Evolutionary conservation across 2,113 vertebrate species (phyloP).

Genomic region (Myodes glareolus): DNA sequence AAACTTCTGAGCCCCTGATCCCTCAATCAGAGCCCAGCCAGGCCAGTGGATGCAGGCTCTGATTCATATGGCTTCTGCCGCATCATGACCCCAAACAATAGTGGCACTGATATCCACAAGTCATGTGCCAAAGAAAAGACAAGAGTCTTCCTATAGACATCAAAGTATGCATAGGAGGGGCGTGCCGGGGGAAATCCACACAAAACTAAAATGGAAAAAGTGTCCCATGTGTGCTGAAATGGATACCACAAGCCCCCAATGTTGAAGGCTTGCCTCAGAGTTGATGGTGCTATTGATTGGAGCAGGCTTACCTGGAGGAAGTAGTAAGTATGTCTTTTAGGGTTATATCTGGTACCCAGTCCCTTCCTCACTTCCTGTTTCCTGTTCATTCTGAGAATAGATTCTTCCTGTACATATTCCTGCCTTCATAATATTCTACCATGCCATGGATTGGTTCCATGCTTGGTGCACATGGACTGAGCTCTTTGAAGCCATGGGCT

Average conservation of each 20-base stretch:
- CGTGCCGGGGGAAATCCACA: rapidly evolving
- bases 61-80: not conserved
- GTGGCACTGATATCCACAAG: not conserved
- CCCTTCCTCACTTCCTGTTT: not conserved
- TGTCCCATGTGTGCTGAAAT: not conserved
- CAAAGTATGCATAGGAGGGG: not conserved
- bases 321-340: not conserved
- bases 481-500: not conserved
- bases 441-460: not conserved
- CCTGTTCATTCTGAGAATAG: not conserved
- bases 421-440: not conserved
- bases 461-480: no score
- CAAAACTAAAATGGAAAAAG: not conserved
- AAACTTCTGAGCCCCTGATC: rapidly evolving
- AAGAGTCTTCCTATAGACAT: not conserved
- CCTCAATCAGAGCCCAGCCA: not conserved
- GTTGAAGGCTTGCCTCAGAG: not conserved
- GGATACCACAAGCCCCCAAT: not conserved
- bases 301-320: not conserved
- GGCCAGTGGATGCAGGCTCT: not conserved
- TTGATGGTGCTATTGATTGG: not conserved
- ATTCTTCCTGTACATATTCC: no score
- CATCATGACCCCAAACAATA: not conserved
- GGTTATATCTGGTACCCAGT: not conserved
- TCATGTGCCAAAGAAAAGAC: not conserved